phyloP scores from a whole-genome alignment of 2,113 vertebrate species.

The Oenanthe oenanthe region DNA sequence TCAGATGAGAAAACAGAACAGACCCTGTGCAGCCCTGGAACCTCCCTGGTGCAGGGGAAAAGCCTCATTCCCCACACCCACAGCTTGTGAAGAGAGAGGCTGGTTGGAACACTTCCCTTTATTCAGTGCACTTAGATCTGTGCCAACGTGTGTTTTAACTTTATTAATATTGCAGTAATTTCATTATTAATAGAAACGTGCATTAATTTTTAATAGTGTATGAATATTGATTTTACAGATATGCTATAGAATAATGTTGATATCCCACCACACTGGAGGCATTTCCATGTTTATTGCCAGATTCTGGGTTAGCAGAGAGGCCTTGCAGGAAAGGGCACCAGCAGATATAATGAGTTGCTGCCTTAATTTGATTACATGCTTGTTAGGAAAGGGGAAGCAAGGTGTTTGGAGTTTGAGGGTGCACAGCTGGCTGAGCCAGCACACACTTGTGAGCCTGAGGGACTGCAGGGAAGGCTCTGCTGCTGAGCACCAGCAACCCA shows the following conservation, averaged over 20 bases:
- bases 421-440: background rate
- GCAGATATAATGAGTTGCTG: background rate
- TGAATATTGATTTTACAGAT: constrained; percentile 47
- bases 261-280: background rate
- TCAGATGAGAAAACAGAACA: background rate
- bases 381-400: background rate
- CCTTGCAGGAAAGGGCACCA: background rate
- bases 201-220: constrained; percentile 44
- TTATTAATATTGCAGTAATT: constrained; percentile 43
- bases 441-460: background rate
- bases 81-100: background rate
- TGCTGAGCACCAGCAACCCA: background rate
- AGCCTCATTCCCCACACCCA: background rate
- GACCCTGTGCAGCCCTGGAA: background rate
- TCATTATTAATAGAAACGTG: constrained; percentile 9
- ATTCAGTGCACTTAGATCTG: background rate
- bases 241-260: background rate
- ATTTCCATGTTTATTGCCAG: background rate
- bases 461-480: background rate
- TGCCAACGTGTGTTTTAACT: constrained; percentile 6
- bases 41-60: background rate
- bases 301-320: background rate
- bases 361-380: background rate
- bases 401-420: background rate
- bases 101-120: background rate